Evolutionary conservation across 2,113 vertebrate species (phyloP).

Genomic region (Promerops cafer): DNA sequence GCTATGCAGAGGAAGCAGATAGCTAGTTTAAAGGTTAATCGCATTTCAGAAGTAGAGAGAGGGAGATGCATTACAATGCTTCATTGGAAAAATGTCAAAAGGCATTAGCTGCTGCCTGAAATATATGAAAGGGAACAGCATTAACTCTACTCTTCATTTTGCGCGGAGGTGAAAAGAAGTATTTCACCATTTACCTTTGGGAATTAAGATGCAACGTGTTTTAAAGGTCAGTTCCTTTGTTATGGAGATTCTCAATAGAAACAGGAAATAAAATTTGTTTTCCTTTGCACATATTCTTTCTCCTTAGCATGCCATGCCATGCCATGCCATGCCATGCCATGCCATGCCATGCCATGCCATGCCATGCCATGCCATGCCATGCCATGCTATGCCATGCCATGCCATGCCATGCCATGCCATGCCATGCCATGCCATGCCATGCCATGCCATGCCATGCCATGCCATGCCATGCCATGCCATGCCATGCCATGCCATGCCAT

Average conservation of each 20-base stretch:
- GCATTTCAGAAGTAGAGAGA: neutral
- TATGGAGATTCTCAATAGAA: neutral
- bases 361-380: no score
- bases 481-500: no score
- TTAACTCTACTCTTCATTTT: neutral
- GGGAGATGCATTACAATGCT: neutral
- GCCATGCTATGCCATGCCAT: no score
- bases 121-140: neutral
- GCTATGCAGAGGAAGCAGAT: neutral
- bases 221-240: conserved; percentile 17
- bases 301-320: neutral
- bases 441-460: no score
- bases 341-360: no score
- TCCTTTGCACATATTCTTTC: neutral
- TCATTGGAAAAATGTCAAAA: conserved; percentile 48
- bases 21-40: conserved; percentile 7
- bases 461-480: no score
- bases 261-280: neutral
- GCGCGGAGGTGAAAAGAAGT: neutral
- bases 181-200: neutral
- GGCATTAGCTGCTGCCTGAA: conserved; percentile 16
- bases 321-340: no score
- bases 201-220: neutral
- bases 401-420: no score
- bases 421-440: no score